These are phyloP conservation scores for Zaprionus davidi DNA, from an alignment of 1,140 invertebrate species.

Conservation along the genomic window DNA sequence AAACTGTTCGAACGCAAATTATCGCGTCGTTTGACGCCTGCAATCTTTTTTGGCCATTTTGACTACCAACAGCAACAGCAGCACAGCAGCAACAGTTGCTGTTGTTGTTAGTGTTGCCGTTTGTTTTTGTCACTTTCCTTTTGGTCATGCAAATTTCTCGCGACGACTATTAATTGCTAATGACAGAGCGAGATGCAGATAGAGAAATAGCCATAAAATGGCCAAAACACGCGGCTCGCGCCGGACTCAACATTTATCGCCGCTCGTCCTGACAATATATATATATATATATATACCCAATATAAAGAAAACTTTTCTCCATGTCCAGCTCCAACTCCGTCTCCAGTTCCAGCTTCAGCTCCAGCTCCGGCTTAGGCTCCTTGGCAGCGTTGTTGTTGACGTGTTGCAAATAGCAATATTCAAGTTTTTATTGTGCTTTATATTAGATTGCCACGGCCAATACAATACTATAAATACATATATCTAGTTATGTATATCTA, in stretches of 20 bases:
- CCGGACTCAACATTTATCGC: conserved; percentile 31
- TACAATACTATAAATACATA: conserved; percentile 58
- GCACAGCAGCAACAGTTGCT: conserved; percentile 21
- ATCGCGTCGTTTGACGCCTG: conserved; percentile 62
- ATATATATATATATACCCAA: not conserved
- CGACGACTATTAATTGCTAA: conserved; percentile 80
- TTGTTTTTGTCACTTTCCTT: conserved; percentile 77
- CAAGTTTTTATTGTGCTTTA: conserved; percentile 81
- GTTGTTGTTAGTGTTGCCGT: conserved; percentile 10
- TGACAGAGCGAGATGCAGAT: conserved; percentile 55
- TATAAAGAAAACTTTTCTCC: conserved; percentile 12
- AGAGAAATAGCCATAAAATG: conserved; percentile 69
- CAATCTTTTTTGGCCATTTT: conserved; percentile 56
- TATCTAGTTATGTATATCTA: conserved; percentile 42
- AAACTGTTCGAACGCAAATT: conserved; percentile 51
- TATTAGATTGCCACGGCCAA: conserved; percentile 81
- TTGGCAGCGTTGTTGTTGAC: conserved; percentile 60
- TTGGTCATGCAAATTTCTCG: conserved; percentile 79
- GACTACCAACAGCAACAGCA: conserved; percentile 26
- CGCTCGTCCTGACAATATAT: conserved; percentile 42
- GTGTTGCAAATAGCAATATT: conserved; percentile 80
- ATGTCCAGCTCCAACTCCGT: conserved; percentile 9
- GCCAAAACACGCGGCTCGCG: conserved; percentile 61
- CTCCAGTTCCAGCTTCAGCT: not conserved
- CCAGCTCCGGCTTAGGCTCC: conserved; percentile 42